These are phyloP conservation scores for Saguinus imperator DNA, from an alignment of 2,113 vertebrate genomes.

Conservation along the genomic window DNA sequence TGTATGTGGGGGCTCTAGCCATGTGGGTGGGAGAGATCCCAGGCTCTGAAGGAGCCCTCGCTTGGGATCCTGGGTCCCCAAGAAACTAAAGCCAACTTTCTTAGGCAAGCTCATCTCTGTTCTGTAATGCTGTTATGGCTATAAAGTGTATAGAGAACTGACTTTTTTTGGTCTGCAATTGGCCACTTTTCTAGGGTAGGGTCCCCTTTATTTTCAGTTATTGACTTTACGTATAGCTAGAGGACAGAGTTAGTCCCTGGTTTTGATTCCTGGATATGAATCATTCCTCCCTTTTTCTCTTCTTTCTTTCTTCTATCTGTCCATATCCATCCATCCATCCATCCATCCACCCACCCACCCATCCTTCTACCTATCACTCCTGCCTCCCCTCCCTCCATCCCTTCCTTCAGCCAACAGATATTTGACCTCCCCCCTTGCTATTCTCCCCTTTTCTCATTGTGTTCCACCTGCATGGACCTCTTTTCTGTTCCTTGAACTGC, in stretches of 20 bases:
- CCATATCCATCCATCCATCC: not conserved
- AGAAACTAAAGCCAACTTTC: not conserved
- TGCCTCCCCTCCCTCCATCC: not conserved
- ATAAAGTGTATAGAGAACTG: not conserved
- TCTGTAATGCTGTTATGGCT: not conserved
- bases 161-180: not conserved
- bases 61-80: not conserved
- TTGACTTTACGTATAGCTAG: not conserved
- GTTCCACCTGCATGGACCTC: no score
- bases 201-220: not conserved
- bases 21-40: not conserved
- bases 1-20: not conserved
- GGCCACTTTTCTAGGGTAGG: not conserved
- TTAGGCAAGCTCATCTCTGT: not conserved
- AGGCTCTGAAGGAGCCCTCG: not conserved
- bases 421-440: not conserved
- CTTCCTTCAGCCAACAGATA: not conserved
- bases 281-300: not conserved
- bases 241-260: not conserved
- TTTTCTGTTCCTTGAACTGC: not conserved
- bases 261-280: not conserved
- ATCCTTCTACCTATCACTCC: not conserved
- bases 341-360: not conserved
- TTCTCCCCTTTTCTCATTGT: not conserved
- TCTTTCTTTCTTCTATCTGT: not conserved